A percentile compares a stretch with the other conserved stretches of the same genome.
phyloP scores from a whole-genome alignment of 1,140 invertebrate genomes.

The Andricus grossulariae region DNA sequence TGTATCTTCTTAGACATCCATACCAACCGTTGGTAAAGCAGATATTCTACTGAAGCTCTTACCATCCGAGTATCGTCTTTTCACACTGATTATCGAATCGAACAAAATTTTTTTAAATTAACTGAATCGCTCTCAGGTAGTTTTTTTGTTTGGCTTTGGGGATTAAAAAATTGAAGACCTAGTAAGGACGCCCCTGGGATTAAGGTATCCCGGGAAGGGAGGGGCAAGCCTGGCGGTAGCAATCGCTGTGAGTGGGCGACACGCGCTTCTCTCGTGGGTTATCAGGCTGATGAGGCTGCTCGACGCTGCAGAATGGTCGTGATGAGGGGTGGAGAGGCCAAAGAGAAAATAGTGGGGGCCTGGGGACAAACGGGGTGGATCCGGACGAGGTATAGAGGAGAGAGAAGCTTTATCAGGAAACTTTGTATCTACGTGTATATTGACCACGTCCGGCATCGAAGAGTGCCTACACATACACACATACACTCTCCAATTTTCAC shows the following conservation, averaged over 20 bases:
- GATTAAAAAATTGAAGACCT: too few relatives aligned
- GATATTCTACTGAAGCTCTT: too few relatives aligned
- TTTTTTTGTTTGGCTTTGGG: too few relatives aligned
- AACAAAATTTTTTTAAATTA: too few relatives aligned
- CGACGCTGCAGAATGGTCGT: slow-evolving; percentile 32
- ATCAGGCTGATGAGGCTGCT: slow-evolving; percentile 61
- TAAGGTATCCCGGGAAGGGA: neutral
- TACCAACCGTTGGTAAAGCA: too few relatives aligned
- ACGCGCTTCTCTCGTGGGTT: slow-evolving; percentile 66
- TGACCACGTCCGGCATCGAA: slow-evolving; percentile 43
- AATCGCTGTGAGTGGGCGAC: slow-evolving; percentile 72
- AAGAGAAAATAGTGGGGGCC: slow-evolving; percentile 16
- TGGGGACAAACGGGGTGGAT: neutral
- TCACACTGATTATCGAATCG: too few relatives aligned
- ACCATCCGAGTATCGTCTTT: too few relatives aligned
- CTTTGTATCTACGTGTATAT: slow-evolving; percentile 41
- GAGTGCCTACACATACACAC: neutral
- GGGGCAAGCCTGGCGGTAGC: slow-evolving; percentile 58
- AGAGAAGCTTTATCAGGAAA: slow-evolving; percentile 43
- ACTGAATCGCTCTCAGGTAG: too few relatives aligned
- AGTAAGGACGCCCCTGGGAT: too few relatives aligned
- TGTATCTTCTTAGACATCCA: too few relatives aligned
- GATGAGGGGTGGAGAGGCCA: slow-evolving; percentile 44
- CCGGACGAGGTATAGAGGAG: neutral
- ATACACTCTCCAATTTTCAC: neutral